Percentiles rank a stretch among this genome's conserved stretches.
Evolutionary conservation across 2,888 invertebrate genomes (phyloP).

Genomic region (Tromatobia lineatoria): DNA sequence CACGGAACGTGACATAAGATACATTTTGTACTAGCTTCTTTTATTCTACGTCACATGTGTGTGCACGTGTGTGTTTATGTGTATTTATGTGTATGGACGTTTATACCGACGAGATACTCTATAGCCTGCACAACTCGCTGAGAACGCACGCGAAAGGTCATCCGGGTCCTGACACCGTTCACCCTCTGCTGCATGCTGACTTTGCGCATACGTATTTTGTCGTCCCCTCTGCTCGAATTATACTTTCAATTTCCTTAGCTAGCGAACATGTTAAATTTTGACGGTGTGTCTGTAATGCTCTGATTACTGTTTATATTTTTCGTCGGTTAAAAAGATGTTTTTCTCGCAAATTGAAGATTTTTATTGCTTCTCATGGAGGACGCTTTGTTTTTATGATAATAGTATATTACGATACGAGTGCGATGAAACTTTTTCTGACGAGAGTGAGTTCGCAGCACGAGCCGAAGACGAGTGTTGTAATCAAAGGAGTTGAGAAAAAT

Average conservation of each 20-base stretch:
- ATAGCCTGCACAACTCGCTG: constrained; percentile 42
- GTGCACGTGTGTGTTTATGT: neutral
- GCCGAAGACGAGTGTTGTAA: too few relatives aligned
- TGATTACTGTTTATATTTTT: neutral
- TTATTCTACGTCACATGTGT: constrained; percentile 8
- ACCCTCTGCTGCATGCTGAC: constrained; percentile 35
- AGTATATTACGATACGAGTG: too few relatives aligned
- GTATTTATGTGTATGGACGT: neutral
- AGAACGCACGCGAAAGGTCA: constrained; percentile 56
- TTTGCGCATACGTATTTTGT: constrained; percentile 58
- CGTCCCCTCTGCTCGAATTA: constrained; percentile 44
- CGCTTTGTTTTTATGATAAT: too few relatives aligned
- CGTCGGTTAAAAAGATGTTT: neutral
- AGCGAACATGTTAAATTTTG: constrained; percentile 31
- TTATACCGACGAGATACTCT: constrained; percentile 7
- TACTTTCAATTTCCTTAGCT: constrained; percentile 38
- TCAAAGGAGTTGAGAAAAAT: too few relatives aligned
- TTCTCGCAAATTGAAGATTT: neutral
- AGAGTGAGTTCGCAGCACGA: too few relatives aligned
- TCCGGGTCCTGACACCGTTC: constrained; percentile 48
- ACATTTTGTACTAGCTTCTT: constrained; percentile 26
- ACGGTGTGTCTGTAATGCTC: constrained; percentile 9
- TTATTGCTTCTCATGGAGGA: too few relatives aligned
- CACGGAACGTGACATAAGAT: constrained; percentile 46
- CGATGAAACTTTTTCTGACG: too few relatives aligned